These are phyloP conservation scores for Troides oblongomaculatus DNA, from an alignment of 2,888 invertebrate species.

Conservation along the genomic window DNA sequence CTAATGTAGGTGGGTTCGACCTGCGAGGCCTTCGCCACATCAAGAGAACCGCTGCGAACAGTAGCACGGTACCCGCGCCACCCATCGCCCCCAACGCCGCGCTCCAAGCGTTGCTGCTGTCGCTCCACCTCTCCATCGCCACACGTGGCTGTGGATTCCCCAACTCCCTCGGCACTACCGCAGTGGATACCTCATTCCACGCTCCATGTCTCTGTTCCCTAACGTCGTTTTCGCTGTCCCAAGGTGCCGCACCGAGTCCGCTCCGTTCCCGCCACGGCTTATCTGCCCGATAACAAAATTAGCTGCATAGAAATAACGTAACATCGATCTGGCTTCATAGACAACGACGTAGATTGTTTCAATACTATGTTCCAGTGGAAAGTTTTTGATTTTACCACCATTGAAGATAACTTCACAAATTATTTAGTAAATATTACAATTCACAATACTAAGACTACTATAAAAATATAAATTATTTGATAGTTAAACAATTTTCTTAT, in stretches of 20 bases:
- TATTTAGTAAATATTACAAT: not conserved
- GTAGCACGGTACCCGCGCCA: conserved; percentile 64
- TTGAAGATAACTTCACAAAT: not conserved
- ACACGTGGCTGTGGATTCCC: conserved; percentile 48
- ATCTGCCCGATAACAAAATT: conserved; percentile 74
- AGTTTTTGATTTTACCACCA: conserved; percentile 14
- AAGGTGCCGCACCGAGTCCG: conserved; percentile 50
- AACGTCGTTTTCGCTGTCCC: conserved; percentile 46
- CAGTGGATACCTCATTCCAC: conserved; percentile 35
- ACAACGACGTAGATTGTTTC: conserved; percentile 32
- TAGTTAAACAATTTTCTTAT: not conserved
- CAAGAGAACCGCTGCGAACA: conserved; percentile 58
- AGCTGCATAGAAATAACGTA: conserved; percentile 56
- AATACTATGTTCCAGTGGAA: conserved; percentile 33
- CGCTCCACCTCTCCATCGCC: conserved; percentile 39
- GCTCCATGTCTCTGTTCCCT: conserved; percentile 37
- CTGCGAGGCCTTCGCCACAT: conserved; percentile 60
- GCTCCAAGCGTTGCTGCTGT: conserved; percentile 60
- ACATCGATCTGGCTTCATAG: conserved; percentile 61
- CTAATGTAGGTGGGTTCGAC: conserved; percentile 52
- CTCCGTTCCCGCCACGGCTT: conserved; percentile 64
- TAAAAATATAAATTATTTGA: not conserved
- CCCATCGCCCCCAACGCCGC: conserved; percentile 63
- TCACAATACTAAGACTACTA: not conserved
- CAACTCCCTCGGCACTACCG: conserved; percentile 27